phyloP scores from a whole-genome alignment of 2,888 invertebrate species.

The Ormyrus rosae region DNA sequence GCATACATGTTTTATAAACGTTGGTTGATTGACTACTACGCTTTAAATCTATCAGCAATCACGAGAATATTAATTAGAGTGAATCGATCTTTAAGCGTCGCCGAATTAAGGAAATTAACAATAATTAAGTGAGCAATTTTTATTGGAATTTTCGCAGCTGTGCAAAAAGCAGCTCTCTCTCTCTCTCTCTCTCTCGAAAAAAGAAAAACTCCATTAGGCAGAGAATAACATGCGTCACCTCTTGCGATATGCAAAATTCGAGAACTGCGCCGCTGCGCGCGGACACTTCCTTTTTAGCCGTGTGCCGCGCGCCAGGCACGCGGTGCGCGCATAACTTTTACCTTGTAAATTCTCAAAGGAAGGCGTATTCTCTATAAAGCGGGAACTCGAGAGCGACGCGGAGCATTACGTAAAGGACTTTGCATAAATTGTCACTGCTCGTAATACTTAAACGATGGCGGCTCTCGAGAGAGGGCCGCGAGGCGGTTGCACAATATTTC shows the following conservation, averaged over 20 bases:
- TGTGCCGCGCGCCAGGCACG: neutral
- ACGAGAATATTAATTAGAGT: too few relatives aligned
- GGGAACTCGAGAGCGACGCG: neutral
- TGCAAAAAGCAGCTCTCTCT: too few relatives aligned
- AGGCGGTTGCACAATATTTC: neutral
- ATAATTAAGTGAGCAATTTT: too few relatives aligned
- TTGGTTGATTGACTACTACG: too few relatives aligned
- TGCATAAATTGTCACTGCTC: conserved; percentile 51
- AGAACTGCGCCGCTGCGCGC: neutral
- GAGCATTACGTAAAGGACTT: conserved; percentile 52
- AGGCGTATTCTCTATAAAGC: neutral
- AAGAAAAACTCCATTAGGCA: too few relatives aligned
- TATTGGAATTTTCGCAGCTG: too few relatives aligned
- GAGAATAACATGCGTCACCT: too few relatives aligned
- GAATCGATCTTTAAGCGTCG: too few relatives aligned
- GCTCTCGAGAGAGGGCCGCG: neutral
- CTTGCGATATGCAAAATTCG: conserved; percentile 35
- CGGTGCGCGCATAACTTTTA: conserved; percentile 32
- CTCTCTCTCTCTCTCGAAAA: too few relatives aligned
- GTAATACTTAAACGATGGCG: conserved; percentile 17
- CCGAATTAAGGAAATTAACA: too few relatives aligned
- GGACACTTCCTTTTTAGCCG: conserved; percentile 30
- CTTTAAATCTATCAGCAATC: too few relatives aligned
- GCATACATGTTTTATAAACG: too few relatives aligned
- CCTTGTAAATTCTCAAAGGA: conserved; percentile 38